Evolutionary conservation across 2,888 invertebrate genomes (phyloP).

Genomic region (Halictus ligatus): DNA sequence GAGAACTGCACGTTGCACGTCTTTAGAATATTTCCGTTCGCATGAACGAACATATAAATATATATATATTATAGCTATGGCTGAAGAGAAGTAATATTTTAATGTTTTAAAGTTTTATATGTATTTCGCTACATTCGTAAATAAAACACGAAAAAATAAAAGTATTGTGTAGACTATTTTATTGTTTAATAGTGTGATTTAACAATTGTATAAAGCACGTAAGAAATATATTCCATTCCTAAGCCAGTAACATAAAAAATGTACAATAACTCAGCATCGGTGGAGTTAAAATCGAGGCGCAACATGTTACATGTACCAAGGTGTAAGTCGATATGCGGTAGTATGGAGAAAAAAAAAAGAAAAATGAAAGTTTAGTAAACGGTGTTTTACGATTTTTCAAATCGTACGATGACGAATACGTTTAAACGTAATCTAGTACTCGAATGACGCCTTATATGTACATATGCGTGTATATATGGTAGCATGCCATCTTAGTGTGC

Average conservation of each 20-base stretch:
- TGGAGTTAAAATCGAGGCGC: constrained; percentile 24
- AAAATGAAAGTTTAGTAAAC: constrained; percentile 24
- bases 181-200: constrained; percentile 50
- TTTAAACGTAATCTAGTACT: constrained; percentile 21
- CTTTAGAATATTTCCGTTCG: neutral
- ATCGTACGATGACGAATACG: neutral
- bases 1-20: neutral
- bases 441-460: neutral
- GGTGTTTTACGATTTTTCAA: constrained; percentile 11
- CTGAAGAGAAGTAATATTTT: neutral
- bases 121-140: neutral
- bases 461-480: constrained; percentile 3
- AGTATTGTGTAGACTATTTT: constrained; percentile 34
- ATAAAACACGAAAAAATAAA: neutral
- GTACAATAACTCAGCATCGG: constrained; percentile 41
- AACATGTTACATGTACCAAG: neutral
- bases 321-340: constrained; percentile 15
- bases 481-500: constrained; percentile 1
- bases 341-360: constrained; percentile 3
- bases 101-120: neutral
- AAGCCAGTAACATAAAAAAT: constrained; percentile 50
- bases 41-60: neutral
- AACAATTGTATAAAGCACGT: constrained; percentile 64
- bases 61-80: neutral
- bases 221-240: constrained; percentile 35